Base-by-base conservation (phyloP, 1,140 invertebrate species). In the Aphelinus atriplicis region DNA sequence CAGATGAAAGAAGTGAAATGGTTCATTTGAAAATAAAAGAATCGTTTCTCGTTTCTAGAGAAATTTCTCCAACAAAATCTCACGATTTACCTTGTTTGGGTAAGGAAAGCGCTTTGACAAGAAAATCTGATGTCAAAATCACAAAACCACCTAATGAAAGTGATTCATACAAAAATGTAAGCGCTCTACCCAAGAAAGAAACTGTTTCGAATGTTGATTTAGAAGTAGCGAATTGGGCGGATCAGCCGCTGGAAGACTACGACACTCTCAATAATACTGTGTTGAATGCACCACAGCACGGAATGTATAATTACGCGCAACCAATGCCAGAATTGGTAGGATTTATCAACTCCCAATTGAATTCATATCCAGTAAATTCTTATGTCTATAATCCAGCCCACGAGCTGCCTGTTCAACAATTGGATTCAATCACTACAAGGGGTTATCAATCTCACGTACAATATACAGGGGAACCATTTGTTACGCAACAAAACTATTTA, bases 321-420 rank as follows among this genome's bases (percentile, higher is more conserved):
- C 88, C 88, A 1, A 84, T 89, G 70, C 86, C 89, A 0, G 88
- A 90, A 73, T 80, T 90, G 64, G 85, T 89, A 26, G 88, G 85
- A 42, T 90, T 89, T 66, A 90, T 90, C 51, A 87, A 86, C 57
- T 88, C 90, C 9, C 83, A 83, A 58, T 76, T 88, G n/a, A 80
- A 77, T 47, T 77, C 79, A 10, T 87, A 84, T 79, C 84, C 84
- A 4, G 80, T 84, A 1, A 77, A 81, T 73, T 80, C 84, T 0
- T 86, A 84, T 60, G 80, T 85, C 48, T 87, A 87, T 68, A 55
- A 80, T 53, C 65, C 81, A 2, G 73, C 72, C 42, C 67, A 80
- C 51, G 83, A 84, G 9, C 84, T 80, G 26, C 3, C 73, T 48
- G 77, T 80, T 0, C 76, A 83, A 46, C 78, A 74, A 46, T 50